Percentiles rank a stretch among this genome's conserved stretches.
These are phyloP conservation scores for Heliocidaris erythrogramma DNA, from an alignment of 35 echinoderm and acorn worm species.

Conservation along the genomic window DNA sequence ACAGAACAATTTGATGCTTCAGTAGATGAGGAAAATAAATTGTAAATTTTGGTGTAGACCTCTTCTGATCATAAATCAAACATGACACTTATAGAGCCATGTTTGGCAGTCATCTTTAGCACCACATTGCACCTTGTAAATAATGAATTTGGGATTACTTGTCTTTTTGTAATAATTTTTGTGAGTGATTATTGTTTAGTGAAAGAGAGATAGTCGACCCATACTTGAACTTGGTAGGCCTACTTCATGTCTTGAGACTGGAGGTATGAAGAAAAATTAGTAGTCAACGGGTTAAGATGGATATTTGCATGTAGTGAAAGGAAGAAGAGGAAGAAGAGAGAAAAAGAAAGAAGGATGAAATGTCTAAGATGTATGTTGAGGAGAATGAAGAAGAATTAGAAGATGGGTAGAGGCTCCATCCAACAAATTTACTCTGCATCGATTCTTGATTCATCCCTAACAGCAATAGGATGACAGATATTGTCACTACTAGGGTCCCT, in stretches of 20 bases:
- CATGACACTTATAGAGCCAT: background rate
- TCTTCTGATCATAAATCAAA: background rate
- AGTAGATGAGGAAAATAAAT: background rate
- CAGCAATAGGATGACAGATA: constrained; percentile 18
- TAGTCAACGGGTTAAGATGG: no score
- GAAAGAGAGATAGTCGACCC: no score
- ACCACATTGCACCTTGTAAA: background rate
- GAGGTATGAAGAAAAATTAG: no score
- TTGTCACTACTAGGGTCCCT: constrained; percentile 24
- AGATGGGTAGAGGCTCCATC: background rate
- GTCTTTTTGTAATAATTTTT: no score
- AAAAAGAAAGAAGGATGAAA: background rate
- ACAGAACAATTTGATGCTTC: background rate
- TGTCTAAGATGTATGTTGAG: background rate
- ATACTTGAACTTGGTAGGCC: no score
- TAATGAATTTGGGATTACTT: no score
- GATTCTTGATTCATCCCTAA: background rate
- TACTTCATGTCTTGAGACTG: no score
- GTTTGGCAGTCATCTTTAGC: background rate
- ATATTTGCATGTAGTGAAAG: no score
- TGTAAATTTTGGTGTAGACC: background rate
- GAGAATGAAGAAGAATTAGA: background rate
- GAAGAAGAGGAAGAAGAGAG: background rate
- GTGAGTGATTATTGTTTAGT: no score
- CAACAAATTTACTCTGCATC: background rate